Evolutionary conservation across 2,888 invertebrate species (phyloP), one percentile per base, ranked within the genome.

Genomic region (Linnaemya tessellans): DNA sequence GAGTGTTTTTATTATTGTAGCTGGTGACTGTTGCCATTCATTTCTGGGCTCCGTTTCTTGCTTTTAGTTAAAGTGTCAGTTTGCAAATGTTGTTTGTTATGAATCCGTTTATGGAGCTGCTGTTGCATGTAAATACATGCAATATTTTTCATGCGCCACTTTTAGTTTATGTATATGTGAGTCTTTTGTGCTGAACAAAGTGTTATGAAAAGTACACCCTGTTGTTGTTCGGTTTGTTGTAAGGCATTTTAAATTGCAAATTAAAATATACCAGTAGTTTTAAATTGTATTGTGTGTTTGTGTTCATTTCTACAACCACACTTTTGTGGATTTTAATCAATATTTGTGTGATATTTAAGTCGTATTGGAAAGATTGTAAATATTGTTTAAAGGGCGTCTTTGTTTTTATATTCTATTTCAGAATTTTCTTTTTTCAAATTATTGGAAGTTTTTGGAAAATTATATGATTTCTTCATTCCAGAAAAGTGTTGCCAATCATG

Each of bases 61-160:
- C 30, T 68, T 83, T 67, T 22, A 54, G 65, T 67, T 68, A 71
- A 73, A 79, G 83, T 74, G 67, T 79, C 83, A 79, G 84, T 84
- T 79, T 54, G 79, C 73, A 79, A 83, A 79, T 83, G 73, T 73
- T 68, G 60, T 74, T 79, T 56, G 67, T 64, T 74, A 79, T 78
- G 67, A 81, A 73, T 79, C 25, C 51, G 58, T 77, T 73, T 73
- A 62, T 43, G 22, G 58, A 60, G 71, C 83, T 73, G 78, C 78
- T 73, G 58, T 65, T 83, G 67, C 78, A 67, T 78, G 73, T 73
- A 83, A 73, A 67, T 51, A 65, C 77, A 64, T 65, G 58, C 35
- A 81, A 64, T n/a, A n/a, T 70, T 75, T 81, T 70, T 41, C 46
- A 81, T 81, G 81, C 67, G 18, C 68, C 60, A 70, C 62, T 75